phyloP scores from a whole-genome alignment of 2,113 vertebrate genomes.

The Aix galericulata region DNA sequence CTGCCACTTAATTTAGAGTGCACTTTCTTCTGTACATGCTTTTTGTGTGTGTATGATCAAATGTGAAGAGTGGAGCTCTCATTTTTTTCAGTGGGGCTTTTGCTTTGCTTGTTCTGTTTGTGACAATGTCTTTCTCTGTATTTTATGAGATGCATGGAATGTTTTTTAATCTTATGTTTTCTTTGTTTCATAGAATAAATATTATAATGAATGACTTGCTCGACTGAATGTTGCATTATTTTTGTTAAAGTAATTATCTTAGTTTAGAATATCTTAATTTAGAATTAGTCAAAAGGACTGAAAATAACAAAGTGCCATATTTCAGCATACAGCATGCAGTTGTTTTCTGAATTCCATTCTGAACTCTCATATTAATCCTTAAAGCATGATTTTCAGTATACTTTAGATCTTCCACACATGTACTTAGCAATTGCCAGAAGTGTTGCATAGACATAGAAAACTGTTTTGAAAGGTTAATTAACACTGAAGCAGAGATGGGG shows the following conservation, averaged over 20 bases:
- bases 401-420: neutral
- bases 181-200: constrained; percentile 56
- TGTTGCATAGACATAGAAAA: neutral
- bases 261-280: neutral
- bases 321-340: neutral
- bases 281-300: neutral
- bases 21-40: neutral
- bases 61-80: neutral
- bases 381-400: neutral
- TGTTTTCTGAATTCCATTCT: neutral
- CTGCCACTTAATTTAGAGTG: neutral
- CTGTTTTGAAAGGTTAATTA: neutral
- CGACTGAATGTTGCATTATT: neutral
- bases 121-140: neutral
- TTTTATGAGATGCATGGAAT: constrained; percentile 19
- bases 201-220: neutral
- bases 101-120: neutral
- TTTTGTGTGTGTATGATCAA: neutral
- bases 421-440: neutral
- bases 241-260: neutral
- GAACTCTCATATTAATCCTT: neutral
- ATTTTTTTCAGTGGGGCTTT: neutral
- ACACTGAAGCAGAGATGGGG: neutral
- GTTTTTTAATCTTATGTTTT: neutral
- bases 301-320: neutral